A percentile compares a stretch with the other conserved stretches of the same genome.
Evolutionary conservation across 2,113 vertebrate genomes (phyloP).

Genomic region (Cichladusa arquata): DNA sequence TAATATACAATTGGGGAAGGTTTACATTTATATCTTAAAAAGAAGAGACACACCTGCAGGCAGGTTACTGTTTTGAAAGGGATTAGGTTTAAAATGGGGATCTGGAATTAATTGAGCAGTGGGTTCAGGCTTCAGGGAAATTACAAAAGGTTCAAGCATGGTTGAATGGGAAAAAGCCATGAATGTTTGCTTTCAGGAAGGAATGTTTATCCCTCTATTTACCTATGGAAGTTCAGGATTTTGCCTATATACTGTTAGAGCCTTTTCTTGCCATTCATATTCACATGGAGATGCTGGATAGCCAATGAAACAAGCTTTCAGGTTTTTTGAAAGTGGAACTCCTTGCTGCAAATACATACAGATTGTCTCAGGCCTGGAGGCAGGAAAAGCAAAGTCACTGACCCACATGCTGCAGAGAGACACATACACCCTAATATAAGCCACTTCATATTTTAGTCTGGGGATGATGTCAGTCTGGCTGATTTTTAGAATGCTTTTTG

Average conservation of each 20-base stretch:
- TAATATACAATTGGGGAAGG: background rate
- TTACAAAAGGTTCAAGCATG: constrained; percentile 77
- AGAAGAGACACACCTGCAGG: constrained; percentile 75
- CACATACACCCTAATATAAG: background rate
- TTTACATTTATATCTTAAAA: constrained; percentile 16
- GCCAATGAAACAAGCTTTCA: background rate
- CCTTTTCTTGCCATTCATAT: constrained; percentile 8
- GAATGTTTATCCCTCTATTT: constrained; percentile 75
- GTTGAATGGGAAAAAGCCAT: constrained; percentile 74
- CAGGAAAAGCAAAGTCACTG: background rate
- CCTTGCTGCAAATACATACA: background rate
- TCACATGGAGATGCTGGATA: background rate
- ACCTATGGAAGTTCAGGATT: constrained; percentile 52
- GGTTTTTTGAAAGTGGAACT: background rate
- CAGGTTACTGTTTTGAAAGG: constrained; percentile 70
- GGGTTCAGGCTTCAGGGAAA: constrained; percentile 73
- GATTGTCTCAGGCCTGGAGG: background rate
- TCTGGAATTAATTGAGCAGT: constrained; percentile 80
- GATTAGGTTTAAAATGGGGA: constrained; percentile 78
- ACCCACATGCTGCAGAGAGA: background rate
- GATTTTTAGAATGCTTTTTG: background rate
- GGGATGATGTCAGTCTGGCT: background rate
- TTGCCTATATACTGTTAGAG: background rate
- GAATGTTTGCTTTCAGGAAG: constrained; percentile 78
- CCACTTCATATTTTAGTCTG: background rate